phyloP scores from a whole-genome alignment of 2,888 invertebrate genomes.

The Euspilapteryx auroguttella region DNA sequence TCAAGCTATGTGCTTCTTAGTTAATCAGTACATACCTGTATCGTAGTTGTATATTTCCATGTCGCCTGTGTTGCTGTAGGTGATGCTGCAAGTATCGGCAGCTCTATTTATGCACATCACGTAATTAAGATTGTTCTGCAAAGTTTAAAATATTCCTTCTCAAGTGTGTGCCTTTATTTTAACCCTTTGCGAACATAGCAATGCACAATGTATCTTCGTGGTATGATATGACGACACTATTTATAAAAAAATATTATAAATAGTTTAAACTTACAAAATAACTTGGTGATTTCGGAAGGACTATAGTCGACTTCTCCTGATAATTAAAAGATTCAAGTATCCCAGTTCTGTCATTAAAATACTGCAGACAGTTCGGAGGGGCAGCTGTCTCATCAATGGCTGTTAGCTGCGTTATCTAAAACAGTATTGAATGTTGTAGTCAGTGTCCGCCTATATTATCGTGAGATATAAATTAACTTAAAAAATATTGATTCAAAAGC shows the following conservation, averaged over 20 bases:
- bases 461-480: too few relatives aligned
- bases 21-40: too few relatives aligned
- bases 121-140: slow-evolving; percentile 77
- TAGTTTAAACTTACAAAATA: slow-evolving; percentile 72
- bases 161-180: too few relatives aligned
- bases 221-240: too few relatives aligned
- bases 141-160: slow-evolving; percentile 14
- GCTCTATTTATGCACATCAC: slow-evolving; percentile 70
- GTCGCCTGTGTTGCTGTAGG: slow-evolving; percentile 59
- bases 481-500: background rate
- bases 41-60: slow-evolving; percentile 72
- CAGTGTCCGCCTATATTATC: background rate
- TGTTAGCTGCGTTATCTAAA: slow-evolving; percentile 41
- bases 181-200: too few relatives aligned
- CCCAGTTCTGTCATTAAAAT: slow-evolving; percentile 61
- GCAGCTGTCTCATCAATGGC: slow-evolving; percentile 29
- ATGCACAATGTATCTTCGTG: too few relatives aligned
- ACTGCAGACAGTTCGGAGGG: slow-evolving; percentile 68
- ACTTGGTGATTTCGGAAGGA: slow-evolving; percentile 53
- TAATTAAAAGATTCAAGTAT: slow-evolving; percentile 74
- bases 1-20: too few relatives aligned
- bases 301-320: slow-evolving; percentile 56
- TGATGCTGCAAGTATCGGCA: slow-evolving; percentile 66
- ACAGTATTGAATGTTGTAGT: slow-evolving; percentile 5
- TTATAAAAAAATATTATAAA: too few relatives aligned